Evolutionary conservation across 1,140 invertebrate species (phyloP).

Genomic region (Philaenus spumarius): DNA sequence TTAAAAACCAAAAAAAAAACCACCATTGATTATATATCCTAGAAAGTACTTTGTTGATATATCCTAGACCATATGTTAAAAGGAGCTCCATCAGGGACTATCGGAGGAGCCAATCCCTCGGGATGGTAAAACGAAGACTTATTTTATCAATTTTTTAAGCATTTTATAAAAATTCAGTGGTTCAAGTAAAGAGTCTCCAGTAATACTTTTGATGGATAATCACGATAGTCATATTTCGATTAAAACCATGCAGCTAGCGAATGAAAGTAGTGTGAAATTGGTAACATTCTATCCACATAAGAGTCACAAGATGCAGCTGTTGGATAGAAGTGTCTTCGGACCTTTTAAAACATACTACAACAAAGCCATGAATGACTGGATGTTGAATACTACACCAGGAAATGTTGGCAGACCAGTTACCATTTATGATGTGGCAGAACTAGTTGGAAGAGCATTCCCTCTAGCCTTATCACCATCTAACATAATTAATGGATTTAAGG

Average conservation of each 20-base stretch:
- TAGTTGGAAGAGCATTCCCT: slow-evolving; percentile 12
- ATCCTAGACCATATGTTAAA: slow-evolving; percentile 30
- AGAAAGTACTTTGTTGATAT: slow-evolving; percentile 29
- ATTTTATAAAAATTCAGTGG: slow-evolving; percentile 29
- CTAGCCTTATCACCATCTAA: slow-evolving; percentile 30
- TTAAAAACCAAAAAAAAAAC: too few relatives aligned
- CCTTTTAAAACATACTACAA: slow-evolving; percentile 24
- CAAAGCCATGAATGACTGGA: slow-evolving; percentile 10
- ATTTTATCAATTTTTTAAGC: slow-evolving; percentile 25
- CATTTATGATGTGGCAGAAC: too few relatives aligned
- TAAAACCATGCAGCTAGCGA: slow-evolving; percentile 26
- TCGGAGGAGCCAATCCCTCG: slow-evolving; percentile 7
- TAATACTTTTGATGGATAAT: slow-evolving; percentile 39
- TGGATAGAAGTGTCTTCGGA: slow-evolving; percentile 35
- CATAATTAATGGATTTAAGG: slow-evolving; percentile 40
- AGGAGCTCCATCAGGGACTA: slow-evolving; percentile 30
- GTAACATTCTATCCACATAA: slow-evolving; percentile 32
- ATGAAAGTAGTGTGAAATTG: slow-evolving; percentile 29
- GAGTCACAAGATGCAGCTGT: slow-evolving; percentile 35
- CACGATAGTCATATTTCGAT: slow-evolving; percentile 36
- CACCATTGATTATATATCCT: slow-evolving; percentile 41
- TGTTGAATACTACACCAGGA: slow-evolving; percentile 31
- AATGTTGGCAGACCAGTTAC: slow-evolving; percentile 20
- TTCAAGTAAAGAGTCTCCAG: slow-evolving; percentile 31
- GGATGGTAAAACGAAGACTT: slow-evolving; percentile 30